These are phyloP conservation scores for Danionella cerebrum DNA, from an alignment of 2,113 vertebrate species.

Conservation along the genomic window DNA sequence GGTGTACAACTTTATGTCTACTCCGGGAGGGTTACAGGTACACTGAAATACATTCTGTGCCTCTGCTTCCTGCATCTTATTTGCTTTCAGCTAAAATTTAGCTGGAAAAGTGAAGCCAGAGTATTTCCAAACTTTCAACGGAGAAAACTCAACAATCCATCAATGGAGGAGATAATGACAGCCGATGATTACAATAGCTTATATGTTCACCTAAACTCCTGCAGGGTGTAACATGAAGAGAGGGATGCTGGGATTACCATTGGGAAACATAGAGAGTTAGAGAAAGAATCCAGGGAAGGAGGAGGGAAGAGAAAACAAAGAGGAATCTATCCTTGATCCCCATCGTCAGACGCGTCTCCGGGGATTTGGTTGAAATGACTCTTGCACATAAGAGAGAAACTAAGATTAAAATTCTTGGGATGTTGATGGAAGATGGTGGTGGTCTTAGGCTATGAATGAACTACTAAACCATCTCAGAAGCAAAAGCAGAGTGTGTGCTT, in stretches of 20 bases:
- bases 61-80: too few relatives aligned
- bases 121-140: neutral
- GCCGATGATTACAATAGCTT: constrained; percentile 16
- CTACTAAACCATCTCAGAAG: neutral
- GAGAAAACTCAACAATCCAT: constrained; percentile 1
- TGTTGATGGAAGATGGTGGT: neutral
- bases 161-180: constrained; percentile 12
- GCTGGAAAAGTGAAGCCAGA: neutral
- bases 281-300: neutral
- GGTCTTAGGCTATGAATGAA: neutral
- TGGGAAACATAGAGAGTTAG: constrained; percentile 12
- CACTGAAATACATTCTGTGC: too few relatives aligned
- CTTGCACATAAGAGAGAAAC: neutral
- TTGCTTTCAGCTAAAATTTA: too few relatives aligned
- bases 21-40: too few relatives aligned
- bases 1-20: too few relatives aligned
- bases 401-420: constrained; percentile 5
- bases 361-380: neutral
- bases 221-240: neutral
- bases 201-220: neutral
- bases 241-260: constrained; percentile 32
- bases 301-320: neutral
- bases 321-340: constrained; percentile 40
- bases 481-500: constrained; percentile 8
- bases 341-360: constrained; percentile 41